phyloP scores from a whole-genome alignment of 2,797 vertebrate species.

The Meriones psammophilus region DNA sequence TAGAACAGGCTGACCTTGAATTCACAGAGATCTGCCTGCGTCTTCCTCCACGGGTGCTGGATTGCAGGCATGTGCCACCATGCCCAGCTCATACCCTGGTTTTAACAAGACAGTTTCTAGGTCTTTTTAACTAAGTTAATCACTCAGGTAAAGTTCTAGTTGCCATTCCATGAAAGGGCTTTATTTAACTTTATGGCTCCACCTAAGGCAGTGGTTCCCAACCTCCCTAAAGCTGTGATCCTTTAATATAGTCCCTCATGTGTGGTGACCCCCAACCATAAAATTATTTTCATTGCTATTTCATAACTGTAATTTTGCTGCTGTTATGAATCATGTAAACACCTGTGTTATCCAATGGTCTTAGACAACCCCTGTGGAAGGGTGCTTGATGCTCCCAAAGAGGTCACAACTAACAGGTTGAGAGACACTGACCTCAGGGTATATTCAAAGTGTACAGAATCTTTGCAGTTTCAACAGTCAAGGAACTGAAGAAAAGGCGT shows the following conservation, averaged over 20 bases:
- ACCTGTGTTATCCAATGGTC: background rate
- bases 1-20: too few species aligned
- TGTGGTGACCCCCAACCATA: background rate
- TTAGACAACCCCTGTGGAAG: background rate
- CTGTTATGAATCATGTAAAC: background rate
- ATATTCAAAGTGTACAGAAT: background rate
- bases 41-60: too few species aligned
- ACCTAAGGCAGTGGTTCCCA: background rate
- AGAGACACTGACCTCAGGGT: background rate
- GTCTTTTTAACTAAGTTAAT: slow-evolving; percentile 18
- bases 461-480: slow-evolving; percentile 57
- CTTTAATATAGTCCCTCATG: background rate
- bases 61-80: too few species aligned
- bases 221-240: background rate
- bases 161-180: background rate
- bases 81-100: background rate
- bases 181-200: slow-evolving; percentile 26
- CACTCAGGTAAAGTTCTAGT: slow-evolving; percentile 34
- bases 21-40: too few species aligned
- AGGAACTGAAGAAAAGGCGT: background rate
- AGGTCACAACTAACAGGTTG: background rate
- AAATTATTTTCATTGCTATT: background rate
- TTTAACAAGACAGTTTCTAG: slow-evolving; percentile 30
- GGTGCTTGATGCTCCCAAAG: background rate
- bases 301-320: background rate